A percentile compares a stretch with the other conserved stretches of the same genome.
Evolutionary conservation across 2,797 vertebrate genomes (phyloP).

Genomic region (Lerista edwardsae): DNA sequence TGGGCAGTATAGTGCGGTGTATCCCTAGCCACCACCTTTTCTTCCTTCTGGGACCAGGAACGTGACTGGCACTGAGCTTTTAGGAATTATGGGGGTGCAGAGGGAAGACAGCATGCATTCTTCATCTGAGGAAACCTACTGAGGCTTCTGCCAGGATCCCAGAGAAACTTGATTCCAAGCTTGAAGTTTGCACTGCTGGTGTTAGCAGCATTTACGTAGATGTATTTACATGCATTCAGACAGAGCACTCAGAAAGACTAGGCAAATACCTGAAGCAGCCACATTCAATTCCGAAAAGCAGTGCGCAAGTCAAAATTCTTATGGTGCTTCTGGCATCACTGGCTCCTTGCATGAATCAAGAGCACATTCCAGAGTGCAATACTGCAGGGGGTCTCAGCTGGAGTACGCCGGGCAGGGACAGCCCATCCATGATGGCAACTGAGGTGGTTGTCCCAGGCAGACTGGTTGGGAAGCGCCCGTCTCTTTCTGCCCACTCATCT

Average conservation of each 20-base stretch:
- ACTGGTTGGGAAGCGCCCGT: too few relatives aligned
- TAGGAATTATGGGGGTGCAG: neutral
- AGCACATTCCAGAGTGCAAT: neutral
- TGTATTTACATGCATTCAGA: neutral
- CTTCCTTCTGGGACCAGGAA: neutral
- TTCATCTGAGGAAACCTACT: neutral
- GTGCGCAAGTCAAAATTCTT: neutral
- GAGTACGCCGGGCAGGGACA: neutral
- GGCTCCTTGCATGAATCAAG: neutral
- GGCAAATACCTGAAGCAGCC: neutral
- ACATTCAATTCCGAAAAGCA: neutral
- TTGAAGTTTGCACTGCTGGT: neutral
- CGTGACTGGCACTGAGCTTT: neutral
- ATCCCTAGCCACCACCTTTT: neutral
- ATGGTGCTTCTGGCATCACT: neutral
- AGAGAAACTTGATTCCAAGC: neutral
- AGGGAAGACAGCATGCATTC: neutral
- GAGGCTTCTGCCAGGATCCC: neutral
- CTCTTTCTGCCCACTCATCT: too few relatives aligned
- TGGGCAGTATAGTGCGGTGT: neutral
- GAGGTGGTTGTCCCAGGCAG: too few relatives aligned
- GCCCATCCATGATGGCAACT: too few relatives aligned
- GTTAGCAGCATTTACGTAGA: neutral
- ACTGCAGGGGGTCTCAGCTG: neutral
- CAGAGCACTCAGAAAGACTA: neutral